phyloP scores from a whole-genome alignment of 2,888 invertebrate genomes.

The Helobdella robusta region DNA sequence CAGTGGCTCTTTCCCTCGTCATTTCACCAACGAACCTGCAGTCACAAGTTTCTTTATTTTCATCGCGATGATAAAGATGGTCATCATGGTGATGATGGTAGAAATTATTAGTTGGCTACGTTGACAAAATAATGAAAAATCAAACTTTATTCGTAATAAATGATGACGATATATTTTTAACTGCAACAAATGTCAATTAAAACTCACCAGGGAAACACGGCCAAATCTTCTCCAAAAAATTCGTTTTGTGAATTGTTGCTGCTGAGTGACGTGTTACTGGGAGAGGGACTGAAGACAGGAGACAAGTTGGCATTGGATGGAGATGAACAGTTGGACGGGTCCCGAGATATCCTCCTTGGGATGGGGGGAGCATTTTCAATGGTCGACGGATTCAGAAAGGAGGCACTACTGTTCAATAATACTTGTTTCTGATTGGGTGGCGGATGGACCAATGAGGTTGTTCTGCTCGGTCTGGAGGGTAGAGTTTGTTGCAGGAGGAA shows the following conservation, averaged over 20 bases:
- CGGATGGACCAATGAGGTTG: background rate
- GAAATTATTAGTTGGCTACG: too few species aligned
- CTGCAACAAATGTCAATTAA: background rate
- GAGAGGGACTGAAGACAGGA: background rate
- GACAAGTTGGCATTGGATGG: background rate
- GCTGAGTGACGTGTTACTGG: background rate
- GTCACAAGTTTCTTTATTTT: too few species aligned
- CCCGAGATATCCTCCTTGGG: slow-evolving; percentile 7
- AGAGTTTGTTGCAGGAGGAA: background rate
- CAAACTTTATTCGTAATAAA: too few species aligned
- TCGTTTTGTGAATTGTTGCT: background rate
- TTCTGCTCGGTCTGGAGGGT: background rate
- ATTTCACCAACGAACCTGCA: slow-evolving; percentile 46
- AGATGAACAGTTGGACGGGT: background rate
- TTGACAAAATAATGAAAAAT: too few species aligned
- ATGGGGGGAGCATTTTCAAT: slow-evolving; percentile 6
- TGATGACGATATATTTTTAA: too few species aligned
- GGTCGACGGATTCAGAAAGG: background rate
- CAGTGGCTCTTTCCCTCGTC: slow-evolving; percentile 41
- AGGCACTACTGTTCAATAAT: background rate
- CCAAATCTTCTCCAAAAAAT: slow-evolving; percentile 23
- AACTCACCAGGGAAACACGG: slow-evolving; percentile 22
- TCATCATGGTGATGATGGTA: too few species aligned
- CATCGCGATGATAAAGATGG: too few species aligned
- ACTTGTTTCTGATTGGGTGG: background rate